Conservation (phyloP, 2,113 vertebrate genomes). For the Aviceda subcristata region DNA sequence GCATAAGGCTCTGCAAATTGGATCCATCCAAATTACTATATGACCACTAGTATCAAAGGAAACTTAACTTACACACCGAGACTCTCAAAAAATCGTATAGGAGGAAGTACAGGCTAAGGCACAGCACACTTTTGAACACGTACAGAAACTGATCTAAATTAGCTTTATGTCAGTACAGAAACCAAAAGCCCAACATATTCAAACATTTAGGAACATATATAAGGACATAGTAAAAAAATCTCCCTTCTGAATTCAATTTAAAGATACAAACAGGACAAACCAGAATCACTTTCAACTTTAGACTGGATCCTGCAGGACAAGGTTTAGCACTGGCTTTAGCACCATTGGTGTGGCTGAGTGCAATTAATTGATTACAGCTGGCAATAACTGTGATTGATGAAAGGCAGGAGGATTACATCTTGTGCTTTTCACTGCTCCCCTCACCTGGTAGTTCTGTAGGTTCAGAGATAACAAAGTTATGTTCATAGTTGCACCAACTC, state of each 20-base stretch:
- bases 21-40: background rate
- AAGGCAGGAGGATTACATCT: background rate
- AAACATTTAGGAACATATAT: background rate
- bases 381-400: background rate
- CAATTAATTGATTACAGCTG: slow-evolving; percentile 31
- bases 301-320: background rate
- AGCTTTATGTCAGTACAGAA: background rate
- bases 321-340: background rate
- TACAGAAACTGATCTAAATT: background rate
- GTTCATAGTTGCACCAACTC: background rate
- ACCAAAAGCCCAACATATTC: background rate
- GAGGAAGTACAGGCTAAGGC: background rate
- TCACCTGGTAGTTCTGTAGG: background rate
- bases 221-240: background rate
- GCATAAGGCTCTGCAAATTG: background rate
- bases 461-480: background rate
- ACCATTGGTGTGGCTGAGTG: background rate
- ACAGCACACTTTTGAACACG: background rate
- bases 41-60: background rate
- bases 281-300: background rate
- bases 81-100: background rate
- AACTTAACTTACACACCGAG: background rate
- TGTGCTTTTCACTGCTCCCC: background rate
- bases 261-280: background rate
- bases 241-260: background rate